These are phyloP conservation scores for Syrmaticus mikado DNA, from an alignment of 2,113 vertebrate species.

Conservation along the genomic window DNA sequence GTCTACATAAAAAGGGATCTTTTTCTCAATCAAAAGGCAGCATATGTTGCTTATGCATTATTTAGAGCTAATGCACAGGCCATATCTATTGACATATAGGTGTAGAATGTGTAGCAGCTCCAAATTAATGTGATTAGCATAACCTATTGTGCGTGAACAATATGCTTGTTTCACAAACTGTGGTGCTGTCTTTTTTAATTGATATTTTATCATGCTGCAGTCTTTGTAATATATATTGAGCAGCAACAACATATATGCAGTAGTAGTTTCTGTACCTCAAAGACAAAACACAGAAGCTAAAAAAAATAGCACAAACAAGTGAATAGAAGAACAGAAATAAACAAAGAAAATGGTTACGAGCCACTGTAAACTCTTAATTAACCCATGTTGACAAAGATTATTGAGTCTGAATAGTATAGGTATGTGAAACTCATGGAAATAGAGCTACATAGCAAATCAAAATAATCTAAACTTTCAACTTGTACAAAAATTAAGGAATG, in stretches of 20 bases:
- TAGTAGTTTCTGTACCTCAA: background rate
- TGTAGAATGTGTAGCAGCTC: background rate
- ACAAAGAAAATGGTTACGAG: conserved; percentile 27
- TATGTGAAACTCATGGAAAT: background rate
- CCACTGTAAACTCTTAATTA: conserved; percentile 16
- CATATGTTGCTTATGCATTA: background rate
- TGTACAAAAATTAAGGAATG: background rate
- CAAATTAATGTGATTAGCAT: background rate
- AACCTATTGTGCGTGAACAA: background rate
- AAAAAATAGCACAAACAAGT: conserved; percentile 21
- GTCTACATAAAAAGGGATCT: background rate
- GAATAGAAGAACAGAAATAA: conserved; percentile 38
- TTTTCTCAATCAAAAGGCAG: background rate
- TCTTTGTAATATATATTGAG: background rate
- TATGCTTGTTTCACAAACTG: background rate
- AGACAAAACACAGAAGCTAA: background rate
- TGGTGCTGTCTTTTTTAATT: background rate
- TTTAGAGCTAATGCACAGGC: background rate
- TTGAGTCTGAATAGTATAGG: background rate
- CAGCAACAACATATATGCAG: background rate
- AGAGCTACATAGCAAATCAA: background rate
- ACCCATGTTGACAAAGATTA: conserved; percentile 20
- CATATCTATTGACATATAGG: background rate
- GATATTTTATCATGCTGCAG: background rate
- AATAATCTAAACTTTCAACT: background rate